Base-by-base conservation (phyloP, 2,113 vertebrate genomes). In the Cariama cristata region DNA sequence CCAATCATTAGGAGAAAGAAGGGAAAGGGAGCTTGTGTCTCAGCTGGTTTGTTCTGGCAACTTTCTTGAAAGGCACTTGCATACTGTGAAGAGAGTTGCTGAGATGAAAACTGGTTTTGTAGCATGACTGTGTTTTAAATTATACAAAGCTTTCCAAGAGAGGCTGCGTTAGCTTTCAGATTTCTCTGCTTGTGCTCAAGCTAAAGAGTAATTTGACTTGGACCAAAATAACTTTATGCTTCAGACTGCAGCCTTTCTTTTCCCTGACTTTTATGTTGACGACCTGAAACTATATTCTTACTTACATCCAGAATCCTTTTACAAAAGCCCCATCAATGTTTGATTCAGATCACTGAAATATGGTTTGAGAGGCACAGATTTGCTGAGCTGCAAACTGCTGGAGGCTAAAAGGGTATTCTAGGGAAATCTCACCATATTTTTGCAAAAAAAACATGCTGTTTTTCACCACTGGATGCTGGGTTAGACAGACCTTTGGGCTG, bases 191-290 rank as follows among this genome's bases (percentile, higher is more conserved):
- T 85, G 20, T 85, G 66, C 81, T 88, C 53, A 90, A 68, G 45
- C 66, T 82, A 44, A 90, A 82, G 67, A 89, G 47, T 67, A 89
- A 89, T 93, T 93, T 80, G 44, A 24, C 55, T 55, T 47, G 68
- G 45, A 93, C 76, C 59, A 84, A 87, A 96, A 86, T 94, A 94
- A 84, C 77, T 91, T 50, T 38, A 63, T n/a, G n/a, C 35, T 88
- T 95, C 82, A 74, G 26, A 77, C 72, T 68, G 33, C 38, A 84
- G 72, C 45, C 44, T 73, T 93, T 96, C 71, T 91, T 91, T 49
- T 28, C 66, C 30, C 24, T 22, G 47, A 79, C 62, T 86, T 89
- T 63, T 68, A 59, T 73, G 44, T 0, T 89, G 80, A 68, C 40
- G 87, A 73, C 28, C 73, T 84, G 38, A 94, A 96, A 64, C 52